phyloP scores from a whole-genome alignment of 2,888 invertebrate genomes.

The Epinotia demarniana region DNA sequence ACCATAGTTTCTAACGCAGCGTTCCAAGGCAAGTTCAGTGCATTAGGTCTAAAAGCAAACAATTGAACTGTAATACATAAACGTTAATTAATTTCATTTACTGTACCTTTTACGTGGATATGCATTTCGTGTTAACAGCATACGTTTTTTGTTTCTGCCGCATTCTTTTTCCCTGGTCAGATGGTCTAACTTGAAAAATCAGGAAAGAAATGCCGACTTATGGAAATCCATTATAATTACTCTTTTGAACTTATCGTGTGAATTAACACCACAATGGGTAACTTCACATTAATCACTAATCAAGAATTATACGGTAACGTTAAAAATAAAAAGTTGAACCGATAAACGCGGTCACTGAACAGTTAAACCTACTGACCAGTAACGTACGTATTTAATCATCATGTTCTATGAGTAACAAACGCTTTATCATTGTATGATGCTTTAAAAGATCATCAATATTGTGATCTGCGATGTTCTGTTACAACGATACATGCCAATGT shows the following conservation, averaged over 20 bases:
- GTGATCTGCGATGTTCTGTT: neutral
- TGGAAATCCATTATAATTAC: neutral
- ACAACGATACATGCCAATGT: neutral
- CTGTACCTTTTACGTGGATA: no score
- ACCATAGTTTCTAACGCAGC: no score
- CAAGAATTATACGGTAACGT: neutral
- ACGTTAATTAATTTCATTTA: no score
- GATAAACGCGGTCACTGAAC: slow-evolving; percentile 44
- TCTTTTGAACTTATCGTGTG: neutral
- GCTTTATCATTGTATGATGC: slow-evolving; percentile 40
- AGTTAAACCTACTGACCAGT: slow-evolving; percentile 54
- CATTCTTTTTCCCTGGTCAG: no score
- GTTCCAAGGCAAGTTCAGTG: no score
- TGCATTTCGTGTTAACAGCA: no score
- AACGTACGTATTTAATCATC: slow-evolving; percentile 48
- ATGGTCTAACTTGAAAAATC: no score
- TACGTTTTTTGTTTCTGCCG: no score
- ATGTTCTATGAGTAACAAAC: slow-evolving; percentile 46
- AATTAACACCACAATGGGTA: neutral
- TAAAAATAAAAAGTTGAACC: slow-evolving; percentile 33
- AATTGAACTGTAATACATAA: no score
- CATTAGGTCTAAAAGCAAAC: no score
- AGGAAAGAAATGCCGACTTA: neutral
- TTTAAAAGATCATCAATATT: slow-evolving; percentile 28
- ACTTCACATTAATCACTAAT: neutral